These are phyloP conservation scores for Willisornis vidua DNA, from an alignment of 2,113 vertebrate genomes.

Conservation along the genomic window DNA sequence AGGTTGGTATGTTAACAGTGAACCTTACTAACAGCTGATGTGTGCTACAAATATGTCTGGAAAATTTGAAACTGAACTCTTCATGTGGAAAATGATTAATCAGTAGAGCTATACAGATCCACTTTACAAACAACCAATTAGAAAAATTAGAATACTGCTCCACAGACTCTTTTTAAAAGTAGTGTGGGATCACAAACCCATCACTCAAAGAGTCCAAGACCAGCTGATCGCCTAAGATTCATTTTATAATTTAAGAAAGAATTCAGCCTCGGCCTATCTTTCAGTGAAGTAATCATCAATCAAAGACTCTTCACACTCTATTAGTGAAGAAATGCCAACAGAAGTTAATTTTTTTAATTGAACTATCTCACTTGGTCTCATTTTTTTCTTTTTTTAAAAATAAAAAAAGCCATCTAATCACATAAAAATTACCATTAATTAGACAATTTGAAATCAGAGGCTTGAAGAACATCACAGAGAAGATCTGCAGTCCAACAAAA, in stretches of 20 bases:
- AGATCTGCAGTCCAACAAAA: neutral
- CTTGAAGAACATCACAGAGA: neutral
- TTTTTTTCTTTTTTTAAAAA: neutral
- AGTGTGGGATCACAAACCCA: neutral
- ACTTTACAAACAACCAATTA: neutral
- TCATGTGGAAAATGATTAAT: neutral
- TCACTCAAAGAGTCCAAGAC: neutral
- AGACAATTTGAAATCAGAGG: neutral
- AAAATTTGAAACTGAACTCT: neutral
- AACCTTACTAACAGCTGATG: neutral
- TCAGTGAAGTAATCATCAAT: neutral
- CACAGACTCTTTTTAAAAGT: neutral
- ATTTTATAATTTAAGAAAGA: neutral
- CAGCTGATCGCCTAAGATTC: neutral
- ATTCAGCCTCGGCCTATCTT: neutral
- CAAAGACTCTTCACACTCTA: neutral
- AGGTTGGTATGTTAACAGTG: neutral
- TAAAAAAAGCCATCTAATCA: neutral
- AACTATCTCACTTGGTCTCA: neutral
- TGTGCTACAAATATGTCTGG: fast-evolving
- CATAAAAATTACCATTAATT: neutral
- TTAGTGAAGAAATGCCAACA: neutral
- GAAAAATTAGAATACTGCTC: neutral
- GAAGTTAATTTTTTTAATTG: neutral
- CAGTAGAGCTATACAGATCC: neutral